These are phyloP conservation scores for Darevskia mixta DNA, from an alignment of 2,797 vertebrate species.

Conservation along the genomic window DNA sequence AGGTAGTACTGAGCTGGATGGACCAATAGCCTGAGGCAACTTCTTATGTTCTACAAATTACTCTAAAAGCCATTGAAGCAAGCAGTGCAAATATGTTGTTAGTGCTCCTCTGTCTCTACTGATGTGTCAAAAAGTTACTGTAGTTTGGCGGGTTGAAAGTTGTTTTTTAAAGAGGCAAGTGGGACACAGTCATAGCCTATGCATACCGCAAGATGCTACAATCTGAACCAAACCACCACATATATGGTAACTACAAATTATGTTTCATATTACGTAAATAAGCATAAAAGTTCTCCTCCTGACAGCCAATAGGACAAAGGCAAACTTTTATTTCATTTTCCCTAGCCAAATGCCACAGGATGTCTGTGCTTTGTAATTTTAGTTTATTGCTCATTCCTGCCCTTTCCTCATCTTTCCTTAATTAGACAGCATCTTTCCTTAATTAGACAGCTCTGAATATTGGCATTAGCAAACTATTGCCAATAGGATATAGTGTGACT, in stretches of 20 bases:
- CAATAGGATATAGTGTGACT: background rate
- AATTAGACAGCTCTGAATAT: conserved; percentile 13
- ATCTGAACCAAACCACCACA: background rate
- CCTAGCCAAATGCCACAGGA: conserved; percentile 50
- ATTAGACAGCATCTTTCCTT: conserved; percentile 33
- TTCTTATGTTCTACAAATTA: too few species aligned
- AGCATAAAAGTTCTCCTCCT: conserved; percentile 44
- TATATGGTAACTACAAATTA: conserved; percentile 8
- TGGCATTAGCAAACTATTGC: background rate
- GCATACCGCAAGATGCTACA: background rate
- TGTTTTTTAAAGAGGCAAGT: background rate
- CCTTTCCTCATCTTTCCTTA: conserved; percentile 28
- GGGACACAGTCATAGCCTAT: background rate
- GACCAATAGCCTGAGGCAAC: too few species aligned
- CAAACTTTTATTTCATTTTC: conserved; percentile 52
- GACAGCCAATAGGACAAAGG: conserved; percentile 17
- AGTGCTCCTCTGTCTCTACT: background rate
- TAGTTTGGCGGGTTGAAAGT: background rate
- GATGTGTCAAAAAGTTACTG: background rate
- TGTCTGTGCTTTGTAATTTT: conserved; percentile 47
- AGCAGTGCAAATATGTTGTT: background rate
- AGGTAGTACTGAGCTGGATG: too few species aligned
- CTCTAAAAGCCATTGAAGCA: background rate
- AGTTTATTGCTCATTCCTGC: conserved; percentile 39
- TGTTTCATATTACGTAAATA: background rate